Conservation (phyloP, 37 sponge, comb jelly and placozoan genomes). For the Bolinopsis microptera region DNA sequence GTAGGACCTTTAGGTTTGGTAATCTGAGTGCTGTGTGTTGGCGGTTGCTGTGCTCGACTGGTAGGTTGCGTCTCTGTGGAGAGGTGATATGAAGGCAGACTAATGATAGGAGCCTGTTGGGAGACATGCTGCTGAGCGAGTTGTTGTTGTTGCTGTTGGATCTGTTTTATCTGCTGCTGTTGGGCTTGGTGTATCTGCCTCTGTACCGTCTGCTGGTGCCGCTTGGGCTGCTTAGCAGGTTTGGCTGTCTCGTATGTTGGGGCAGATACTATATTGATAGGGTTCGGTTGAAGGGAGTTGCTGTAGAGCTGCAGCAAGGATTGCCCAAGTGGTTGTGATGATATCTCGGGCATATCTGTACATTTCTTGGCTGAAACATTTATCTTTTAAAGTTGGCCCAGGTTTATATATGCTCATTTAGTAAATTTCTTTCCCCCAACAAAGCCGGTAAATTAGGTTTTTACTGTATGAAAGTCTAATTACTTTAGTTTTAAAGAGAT, state of each 20-base stretch:
- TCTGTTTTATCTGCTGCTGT: conserved; percentile 45
- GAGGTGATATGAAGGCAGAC: conserved; percentile 28
- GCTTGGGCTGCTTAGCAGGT: conserved; percentile 9
- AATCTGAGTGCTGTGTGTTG: not conserved
- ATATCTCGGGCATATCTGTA: conserved; percentile 51
- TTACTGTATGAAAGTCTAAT: too few species aligned
- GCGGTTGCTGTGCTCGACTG: not conserved
- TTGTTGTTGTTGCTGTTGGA: conserved; percentile 46
- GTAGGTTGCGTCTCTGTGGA: not conserved
- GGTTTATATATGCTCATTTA: too few species aligned
- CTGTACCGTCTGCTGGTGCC: not conserved
- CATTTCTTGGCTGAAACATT: conserved; percentile 52
- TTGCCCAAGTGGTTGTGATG: conserved; percentile 45
- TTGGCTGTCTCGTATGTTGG: not conserved
- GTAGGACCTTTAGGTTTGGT: not conserved
- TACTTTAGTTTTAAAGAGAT: too few species aligned
- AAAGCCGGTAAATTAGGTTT: too few species aligned
- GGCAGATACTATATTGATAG: not conserved
- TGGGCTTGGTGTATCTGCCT: conserved; percentile 59
- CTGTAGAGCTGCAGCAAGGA: conserved; percentile 57
- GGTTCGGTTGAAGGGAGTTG: conserved; percentile 59
- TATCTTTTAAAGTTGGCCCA: too few species aligned
- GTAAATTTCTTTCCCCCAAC: too few species aligned
- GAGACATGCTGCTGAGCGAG: conserved; percentile 27
- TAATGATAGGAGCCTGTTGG: conserved; percentile 5